phyloP scores from a whole-genome alignment of 2,888 invertebrate species.

The Himalopsyche kuldschensis region DNA sequence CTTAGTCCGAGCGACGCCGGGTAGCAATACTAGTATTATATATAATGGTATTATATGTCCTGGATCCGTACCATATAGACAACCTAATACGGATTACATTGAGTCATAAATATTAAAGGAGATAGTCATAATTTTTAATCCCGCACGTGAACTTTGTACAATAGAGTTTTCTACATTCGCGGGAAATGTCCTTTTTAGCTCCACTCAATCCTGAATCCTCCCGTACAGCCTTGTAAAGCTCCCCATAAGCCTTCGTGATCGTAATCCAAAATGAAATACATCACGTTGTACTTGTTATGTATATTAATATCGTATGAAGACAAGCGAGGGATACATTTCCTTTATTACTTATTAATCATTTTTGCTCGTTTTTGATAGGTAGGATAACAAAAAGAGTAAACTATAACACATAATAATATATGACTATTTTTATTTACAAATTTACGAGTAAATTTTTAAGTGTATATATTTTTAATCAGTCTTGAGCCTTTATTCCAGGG shows the following conservation, averaged over 20 bases:
- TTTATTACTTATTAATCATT: neutral
- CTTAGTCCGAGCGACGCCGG: no score
- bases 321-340: neutral
- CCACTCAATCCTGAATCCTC: neutral
- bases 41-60: neutral
- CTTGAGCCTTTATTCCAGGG: no score
- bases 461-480: no score
- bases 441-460: no score
- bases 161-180: conserved; percentile 1
- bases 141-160: conserved; percentile 12
- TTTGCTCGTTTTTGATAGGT: no score
- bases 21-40: no score
- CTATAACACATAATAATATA: no score
- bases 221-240: neutral
- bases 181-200: neutral
- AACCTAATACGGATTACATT: conserved; percentile 3
- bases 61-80: neutral
- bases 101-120: conserved; percentile 34
- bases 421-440: no score
- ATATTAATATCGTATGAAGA: neutral
- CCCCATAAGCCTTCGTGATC: neutral
- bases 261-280: neutral
- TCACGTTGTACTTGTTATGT: neutral
- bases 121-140: conserved; percentile 35
- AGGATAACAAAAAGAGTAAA: no score